Evolutionary conservation across 30 jellyfish, hydroid and myxozoan species (phyloP).

Genomic region (Pelagia noctiluca): DNA sequence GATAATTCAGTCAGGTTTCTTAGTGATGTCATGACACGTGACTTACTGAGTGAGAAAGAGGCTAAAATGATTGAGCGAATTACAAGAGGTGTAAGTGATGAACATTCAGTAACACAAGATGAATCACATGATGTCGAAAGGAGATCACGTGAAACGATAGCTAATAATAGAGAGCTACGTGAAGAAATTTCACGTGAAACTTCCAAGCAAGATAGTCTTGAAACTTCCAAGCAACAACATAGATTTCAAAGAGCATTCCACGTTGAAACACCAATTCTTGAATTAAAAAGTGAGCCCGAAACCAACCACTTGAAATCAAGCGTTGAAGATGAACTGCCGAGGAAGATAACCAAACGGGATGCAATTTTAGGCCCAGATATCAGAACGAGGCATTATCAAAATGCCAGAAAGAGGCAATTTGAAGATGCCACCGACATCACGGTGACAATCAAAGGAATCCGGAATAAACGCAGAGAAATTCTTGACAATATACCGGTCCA

Average conservation of each 20-base stretch:
- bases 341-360: background rate
- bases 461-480: background rate
- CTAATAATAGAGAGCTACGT: background rate
- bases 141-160: background rate
- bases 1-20: conserved; percentile 62
- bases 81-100: conserved; percentile 50
- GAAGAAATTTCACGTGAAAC: background rate
- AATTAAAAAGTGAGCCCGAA: background rate
- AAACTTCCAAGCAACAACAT: too few species aligned
- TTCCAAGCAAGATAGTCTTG: background rate
- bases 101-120: background rate
- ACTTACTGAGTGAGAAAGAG: conserved; percentile 38
- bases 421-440: background rate
- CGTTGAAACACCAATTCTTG: too few species aligned
- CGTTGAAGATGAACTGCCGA: background rate
- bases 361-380: background rate
- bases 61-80: conserved; percentile 53
- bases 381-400: background rate
- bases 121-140: background rate
- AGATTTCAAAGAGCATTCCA: too few species aligned
- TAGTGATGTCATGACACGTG: conserved; percentile 46
- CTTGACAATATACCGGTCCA: background rate
- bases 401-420: background rate
- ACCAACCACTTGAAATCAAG: background rate
- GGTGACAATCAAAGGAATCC: background rate